phyloP scores from a whole-genome alignment of 2,888 invertebrate species.

The Cremastinae sp. region DNA sequence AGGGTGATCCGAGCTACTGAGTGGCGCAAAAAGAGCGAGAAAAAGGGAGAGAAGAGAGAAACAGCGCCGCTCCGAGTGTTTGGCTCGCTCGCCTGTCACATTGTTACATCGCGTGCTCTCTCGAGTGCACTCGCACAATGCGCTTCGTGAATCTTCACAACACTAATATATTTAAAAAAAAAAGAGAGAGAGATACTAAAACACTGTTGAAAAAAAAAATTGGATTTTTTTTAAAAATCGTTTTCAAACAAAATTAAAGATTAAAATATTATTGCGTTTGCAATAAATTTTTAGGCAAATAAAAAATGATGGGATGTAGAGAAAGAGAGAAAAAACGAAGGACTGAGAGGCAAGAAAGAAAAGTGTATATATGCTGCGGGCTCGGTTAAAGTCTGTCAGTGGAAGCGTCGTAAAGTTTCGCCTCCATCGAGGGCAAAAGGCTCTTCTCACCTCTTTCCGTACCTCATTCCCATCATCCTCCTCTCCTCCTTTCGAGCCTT shows the following conservation, averaged over 20 bases:
- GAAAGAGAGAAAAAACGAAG: constrained; percentile 35
- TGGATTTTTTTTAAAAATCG: too few relatives aligned
- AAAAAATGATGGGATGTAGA: constrained; percentile 34
- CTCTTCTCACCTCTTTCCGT: constrained; percentile 68
- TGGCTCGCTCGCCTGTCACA: constrained; percentile 52
- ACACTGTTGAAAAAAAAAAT: too few relatives aligned
- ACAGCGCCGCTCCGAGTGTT: constrained; percentile 42
- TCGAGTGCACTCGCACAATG: constrained; percentile 36
- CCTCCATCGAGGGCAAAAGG: constrained; percentile 74
- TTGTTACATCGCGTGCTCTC: constrained; percentile 50
- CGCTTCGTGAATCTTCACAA: constrained; percentile 4
- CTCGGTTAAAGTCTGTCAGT: constrained; percentile 75
- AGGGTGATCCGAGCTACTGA: constrained; percentile 67
- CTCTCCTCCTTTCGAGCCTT: constrained; percentile 57
- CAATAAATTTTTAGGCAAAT: constrained; percentile 31
- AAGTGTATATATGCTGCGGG: constrained; percentile 70
- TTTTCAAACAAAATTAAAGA: too few relatives aligned
- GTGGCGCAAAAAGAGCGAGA: constrained; percentile 32
- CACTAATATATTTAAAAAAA: too few relatives aligned
- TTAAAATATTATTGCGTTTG: too few relatives aligned
- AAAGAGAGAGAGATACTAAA: too few relatives aligned
- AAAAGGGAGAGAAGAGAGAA: constrained; percentile 9
- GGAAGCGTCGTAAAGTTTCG: constrained; percentile 78
- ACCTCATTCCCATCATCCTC: constrained; percentile 62
- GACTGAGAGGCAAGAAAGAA: constrained; percentile 47